phyloP scores from a whole-genome alignment of 2,797 vertebrate species.

The Cryptoprocta ferox region DNA sequence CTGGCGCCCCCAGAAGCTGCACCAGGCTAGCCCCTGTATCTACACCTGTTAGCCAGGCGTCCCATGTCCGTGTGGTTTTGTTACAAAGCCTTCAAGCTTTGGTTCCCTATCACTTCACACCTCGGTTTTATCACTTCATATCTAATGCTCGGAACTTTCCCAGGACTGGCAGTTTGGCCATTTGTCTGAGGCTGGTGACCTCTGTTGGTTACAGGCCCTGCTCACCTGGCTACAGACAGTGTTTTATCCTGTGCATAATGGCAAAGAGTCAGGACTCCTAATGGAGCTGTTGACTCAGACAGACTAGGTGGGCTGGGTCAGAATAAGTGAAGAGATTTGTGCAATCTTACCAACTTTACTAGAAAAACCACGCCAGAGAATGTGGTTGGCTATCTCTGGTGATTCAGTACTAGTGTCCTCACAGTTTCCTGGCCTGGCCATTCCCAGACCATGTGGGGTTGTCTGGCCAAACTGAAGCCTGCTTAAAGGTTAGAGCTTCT shows the following conservation, averaged over 20 bases:
- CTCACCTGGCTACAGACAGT: not conserved
- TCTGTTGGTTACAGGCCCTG: not conserved
- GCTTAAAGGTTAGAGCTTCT: not conserved
- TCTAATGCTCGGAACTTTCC: too few relatives aligned
- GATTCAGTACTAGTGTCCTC: not conserved
- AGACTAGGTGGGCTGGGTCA: not conserved
- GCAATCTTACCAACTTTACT: not conserved
- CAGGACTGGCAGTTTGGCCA: not conserved
- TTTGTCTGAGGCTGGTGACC: not conserved
- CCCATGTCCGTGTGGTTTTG: accelerated
- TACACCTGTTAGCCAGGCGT: not conserved
- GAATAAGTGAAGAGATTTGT: not conserved
- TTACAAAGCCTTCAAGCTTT: accelerated
- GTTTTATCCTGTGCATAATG: not conserved
- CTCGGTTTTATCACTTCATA: not conserved
- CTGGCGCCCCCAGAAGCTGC: accelerated
- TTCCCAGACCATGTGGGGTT: accelerated
- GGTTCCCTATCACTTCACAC: too few relatives aligned
- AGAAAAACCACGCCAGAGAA: not conserved
- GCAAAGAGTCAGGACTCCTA: too few relatives aligned
- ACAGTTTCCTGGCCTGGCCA: accelerated
- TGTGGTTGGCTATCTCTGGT: accelerated
- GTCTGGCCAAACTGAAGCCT: not conserved
- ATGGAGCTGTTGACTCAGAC: not conserved
- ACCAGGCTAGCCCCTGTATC: not conserved